Evolutionary conservation across 1,140 invertebrate genomes (phyloP).

Genomic region (Papilio helenus): DNA sequence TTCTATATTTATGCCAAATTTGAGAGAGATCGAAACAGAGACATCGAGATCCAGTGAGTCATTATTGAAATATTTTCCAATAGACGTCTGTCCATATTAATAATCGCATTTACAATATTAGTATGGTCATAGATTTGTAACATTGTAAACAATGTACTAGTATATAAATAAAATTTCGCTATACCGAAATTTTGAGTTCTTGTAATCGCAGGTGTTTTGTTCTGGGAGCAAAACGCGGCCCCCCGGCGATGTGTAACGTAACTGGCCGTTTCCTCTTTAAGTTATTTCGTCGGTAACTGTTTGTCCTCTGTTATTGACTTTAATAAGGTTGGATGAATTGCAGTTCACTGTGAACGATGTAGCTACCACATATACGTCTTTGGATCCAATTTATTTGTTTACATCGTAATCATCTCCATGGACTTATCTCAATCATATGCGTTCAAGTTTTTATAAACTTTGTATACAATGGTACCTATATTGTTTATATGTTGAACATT

Average conservation of each 20-base stretch:
- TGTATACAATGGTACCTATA: no score
- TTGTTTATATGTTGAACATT: conserved; percentile 20
- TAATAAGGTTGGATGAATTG: conserved; percentile 60
- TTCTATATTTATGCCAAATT: no score
- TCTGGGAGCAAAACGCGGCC: conserved; percentile 7
- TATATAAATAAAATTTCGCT: no score
- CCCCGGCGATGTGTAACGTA: conserved; percentile 42
- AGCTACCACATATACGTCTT: neutral
- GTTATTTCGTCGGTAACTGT: conserved; percentile 56
- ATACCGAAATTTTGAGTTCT: neutral
- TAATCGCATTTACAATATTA: no score
- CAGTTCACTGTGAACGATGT: conserved; percentile 31
- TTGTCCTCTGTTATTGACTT: conserved; percentile 63
- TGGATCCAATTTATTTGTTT: conserved; percentile 8
- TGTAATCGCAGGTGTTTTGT: neutral
- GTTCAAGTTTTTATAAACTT: no score
- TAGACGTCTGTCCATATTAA: no score
- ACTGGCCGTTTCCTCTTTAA: conserved; percentile 61
- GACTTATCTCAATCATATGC: no score
- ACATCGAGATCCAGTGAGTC: no score
- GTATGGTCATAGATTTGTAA: no score
- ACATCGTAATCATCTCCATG: neutral
- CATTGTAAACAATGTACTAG: no score
- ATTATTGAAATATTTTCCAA: no score
- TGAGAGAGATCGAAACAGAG: no score